A percentile compares a stretch with the other conserved stretches of the same genome.
phyloP scores from a whole-genome alignment of 2,113 vertebrate species.

The Microtus ochrogaster region DNA sequence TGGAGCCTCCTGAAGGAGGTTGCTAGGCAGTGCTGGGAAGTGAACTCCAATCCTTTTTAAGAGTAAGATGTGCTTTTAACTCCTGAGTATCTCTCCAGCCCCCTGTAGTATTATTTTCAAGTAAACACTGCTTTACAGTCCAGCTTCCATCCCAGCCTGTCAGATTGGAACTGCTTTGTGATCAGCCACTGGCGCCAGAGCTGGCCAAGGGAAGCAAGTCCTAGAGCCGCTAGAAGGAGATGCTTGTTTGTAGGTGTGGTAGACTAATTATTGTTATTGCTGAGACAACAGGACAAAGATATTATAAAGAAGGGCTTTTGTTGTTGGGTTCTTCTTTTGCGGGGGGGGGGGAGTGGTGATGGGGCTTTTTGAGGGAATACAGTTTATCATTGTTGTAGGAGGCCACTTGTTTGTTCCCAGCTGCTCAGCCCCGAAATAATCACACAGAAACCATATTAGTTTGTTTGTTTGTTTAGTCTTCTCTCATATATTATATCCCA shows the following conservation, averaged over 20 bases:
- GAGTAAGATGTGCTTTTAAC: background rate
- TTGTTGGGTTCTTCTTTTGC: background rate
- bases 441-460: too few relatives aligned
- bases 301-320: background rate
- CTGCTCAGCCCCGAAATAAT: too few relatives aligned
- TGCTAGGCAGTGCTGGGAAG: background rate
- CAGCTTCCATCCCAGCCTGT: background rate
- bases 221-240: background rate
- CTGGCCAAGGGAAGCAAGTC: background rate
- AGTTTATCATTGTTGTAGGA: background rate
- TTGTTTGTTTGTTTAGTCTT: too few relatives aligned
- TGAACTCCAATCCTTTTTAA: background rate
- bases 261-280: background rate
- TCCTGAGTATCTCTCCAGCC: background rate
- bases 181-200: background rate
- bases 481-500: too few relatives aligned
- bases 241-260: background rate
- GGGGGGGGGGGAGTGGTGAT: too few relatives aligned
- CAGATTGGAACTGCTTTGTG: background rate
- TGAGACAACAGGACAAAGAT: background rate
- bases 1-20: background rate
- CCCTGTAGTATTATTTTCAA: background rate
- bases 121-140: background rate
- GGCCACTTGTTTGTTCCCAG: too few relatives aligned
- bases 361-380: background rate